Evolutionary conservation across 2,888 invertebrate genomes (phyloP).

Genomic region (Glaucopsyche alexis): DNA sequence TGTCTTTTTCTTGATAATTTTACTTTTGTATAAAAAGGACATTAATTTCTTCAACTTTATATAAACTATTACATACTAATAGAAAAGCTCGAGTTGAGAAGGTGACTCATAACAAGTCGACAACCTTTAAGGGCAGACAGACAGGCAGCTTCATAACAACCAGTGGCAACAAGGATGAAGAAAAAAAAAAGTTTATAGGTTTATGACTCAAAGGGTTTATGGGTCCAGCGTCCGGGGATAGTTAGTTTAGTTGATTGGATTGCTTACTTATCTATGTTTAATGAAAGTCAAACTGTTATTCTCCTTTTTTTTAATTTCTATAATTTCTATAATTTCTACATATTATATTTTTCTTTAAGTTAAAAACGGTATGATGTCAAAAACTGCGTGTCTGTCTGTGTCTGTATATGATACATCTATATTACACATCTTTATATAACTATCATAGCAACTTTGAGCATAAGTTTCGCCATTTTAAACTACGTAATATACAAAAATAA

Average conservation of each 20-base stretch:
- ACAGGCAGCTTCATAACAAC: constrained; percentile 34
- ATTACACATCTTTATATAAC: constrained; percentile 38
- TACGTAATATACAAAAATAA: constrained; percentile 22
- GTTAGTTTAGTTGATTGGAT: too few relatives aligned
- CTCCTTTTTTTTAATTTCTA: too few relatives aligned
- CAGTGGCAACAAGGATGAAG: background rate
- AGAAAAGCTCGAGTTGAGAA: constrained; percentile 75
- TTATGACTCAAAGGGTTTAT: too few relatives aligned
- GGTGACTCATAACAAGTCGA: constrained; percentile 71
- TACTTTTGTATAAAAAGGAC: constrained; percentile 43
- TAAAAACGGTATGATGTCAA: background rate
- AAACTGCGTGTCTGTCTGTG: constrained; percentile 37
- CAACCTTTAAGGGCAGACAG: constrained; percentile 59
- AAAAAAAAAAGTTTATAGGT: too few relatives aligned
- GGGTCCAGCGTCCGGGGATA: background rate
- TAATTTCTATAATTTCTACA: too few relatives aligned
- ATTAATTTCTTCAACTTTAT: constrained; percentile 42
- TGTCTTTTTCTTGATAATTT: constrained; percentile 30
- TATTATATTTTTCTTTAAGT: background rate
- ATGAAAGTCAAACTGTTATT: too few relatives aligned
- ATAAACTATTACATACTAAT: constrained; percentile 56
- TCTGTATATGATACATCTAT: constrained; percentile 39
- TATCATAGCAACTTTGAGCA: constrained; percentile 57
- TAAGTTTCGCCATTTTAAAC: constrained; percentile 46
- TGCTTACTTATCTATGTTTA: too few relatives aligned